Evolutionary conservation across 2,888 invertebrate genomes (phyloP).

Genomic region (Diogma glabrata): DNA sequence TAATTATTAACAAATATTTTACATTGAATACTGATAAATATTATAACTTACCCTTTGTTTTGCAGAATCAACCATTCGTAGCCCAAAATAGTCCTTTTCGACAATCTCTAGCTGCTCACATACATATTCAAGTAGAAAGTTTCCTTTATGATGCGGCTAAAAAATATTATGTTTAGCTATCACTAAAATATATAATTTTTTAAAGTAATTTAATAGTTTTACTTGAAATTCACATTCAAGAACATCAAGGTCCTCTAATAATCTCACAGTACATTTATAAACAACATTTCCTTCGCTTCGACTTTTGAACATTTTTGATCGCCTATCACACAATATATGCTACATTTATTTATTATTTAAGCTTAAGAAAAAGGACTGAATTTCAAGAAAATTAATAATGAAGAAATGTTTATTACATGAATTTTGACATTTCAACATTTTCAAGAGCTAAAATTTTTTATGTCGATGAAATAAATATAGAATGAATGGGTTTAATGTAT

Average conservation of each 20-base stretch:
- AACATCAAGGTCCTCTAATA: constrained; percentile 82
- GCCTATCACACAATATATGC: no score
- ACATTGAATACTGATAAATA: neutral
- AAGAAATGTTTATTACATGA: constrained; percentile 10
- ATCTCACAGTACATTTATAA: constrained; percentile 77
- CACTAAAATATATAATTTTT: no score
- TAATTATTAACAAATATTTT: neutral
- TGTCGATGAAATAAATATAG: no score
- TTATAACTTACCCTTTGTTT: constrained; percentile 63
- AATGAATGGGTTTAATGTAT: no score
- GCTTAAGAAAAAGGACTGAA: constrained; percentile 2
- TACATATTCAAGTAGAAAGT: constrained; percentile 78
- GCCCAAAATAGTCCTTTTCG: constrained; percentile 90
- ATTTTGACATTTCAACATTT: constrained; percentile 9
- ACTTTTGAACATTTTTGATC: constrained; percentile 43
- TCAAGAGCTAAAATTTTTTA: no score
- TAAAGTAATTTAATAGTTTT: no score
- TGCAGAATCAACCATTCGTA: constrained; percentile 79
- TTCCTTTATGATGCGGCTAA: constrained; percentile 80
- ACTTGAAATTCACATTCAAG: constrained; percentile 89
- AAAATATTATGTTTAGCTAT: constrained; percentile 32
- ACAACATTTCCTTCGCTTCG: constrained; percentile 66
- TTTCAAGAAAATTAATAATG: no score
- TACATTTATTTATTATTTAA: no score
- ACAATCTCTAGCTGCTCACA: constrained; percentile 82